Evolutionary conservation across 2,797 vertebrate species (phyloP), one percentile per base, ranked within the genome.

Genomic region (Pitangus sulphuratus): DNA sequence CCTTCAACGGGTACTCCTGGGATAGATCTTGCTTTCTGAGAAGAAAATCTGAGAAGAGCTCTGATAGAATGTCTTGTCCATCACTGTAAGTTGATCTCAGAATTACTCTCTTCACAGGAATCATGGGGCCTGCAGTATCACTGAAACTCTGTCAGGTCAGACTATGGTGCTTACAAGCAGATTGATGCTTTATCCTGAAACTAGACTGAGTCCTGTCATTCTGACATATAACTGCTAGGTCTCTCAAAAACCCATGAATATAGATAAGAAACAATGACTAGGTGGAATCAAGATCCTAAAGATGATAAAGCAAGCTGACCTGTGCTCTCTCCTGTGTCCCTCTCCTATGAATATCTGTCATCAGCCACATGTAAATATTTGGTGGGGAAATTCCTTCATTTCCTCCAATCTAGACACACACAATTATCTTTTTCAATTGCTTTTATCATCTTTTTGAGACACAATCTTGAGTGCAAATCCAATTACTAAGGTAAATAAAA

Each of bases 131-230:
- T 0, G 2, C 12, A 75, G 31, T 65, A 79, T 18, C 15, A 8
- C 22, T 82, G 82, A 75, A 87, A 60, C 87, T 93, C 89, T 84
- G 68, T 85, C 85, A 84, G 28, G 58, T 91, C 65, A 92, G 85
- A 42, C 18, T 87, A 8, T 6, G 5, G 33, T 30, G 54, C 71
- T 76, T 33, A 60, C 15, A 47, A 72, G n/a, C 40, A 78, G 70
- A 93, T 61, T 90, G 84, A 62, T 90, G 37, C 30, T 91, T 96
- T 77, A 79, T 92, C 57, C 75, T 91, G 61, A 90, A 96, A 97
- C 51, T 84, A 92, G 53, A 24, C 68, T 91, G 35, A 82, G 62
- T 92, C 50, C 78, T 7, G 26, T 91, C 65, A 81, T 95, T 95
- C 48, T 94, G 81, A 87, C 44, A 50, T 57, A 26, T 78, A 83